These are phyloP conservation scores for Drosophila tsacasi DNA, from an alignment of 1,140 invertebrate species.

Conservation along the genomic window DNA sequence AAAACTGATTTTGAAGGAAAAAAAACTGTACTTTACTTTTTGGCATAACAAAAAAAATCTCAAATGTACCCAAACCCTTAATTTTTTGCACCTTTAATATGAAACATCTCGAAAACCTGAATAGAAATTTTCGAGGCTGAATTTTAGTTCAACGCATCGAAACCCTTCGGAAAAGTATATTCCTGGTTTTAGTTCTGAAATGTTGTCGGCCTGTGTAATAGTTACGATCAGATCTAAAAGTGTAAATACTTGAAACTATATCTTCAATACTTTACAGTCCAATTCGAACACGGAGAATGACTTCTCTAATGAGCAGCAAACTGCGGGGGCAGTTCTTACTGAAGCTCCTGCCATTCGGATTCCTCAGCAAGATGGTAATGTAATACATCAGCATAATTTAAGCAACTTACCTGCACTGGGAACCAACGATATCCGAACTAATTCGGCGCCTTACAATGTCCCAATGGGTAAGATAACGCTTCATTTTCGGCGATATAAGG, in stretches of 20 bases:
- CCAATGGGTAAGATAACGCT: not conserved
- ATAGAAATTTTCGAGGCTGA: too few species aligned
- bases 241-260: not conserved
- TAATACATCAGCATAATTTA: constrained; percentile 14
- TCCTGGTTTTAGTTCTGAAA: too few species aligned
- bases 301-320: constrained; percentile 42
- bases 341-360: constrained; percentile 41
- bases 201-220: too few species aligned
- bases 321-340: constrained; percentile 14
- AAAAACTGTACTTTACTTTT: too few species aligned
- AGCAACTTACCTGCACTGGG: constrained; percentile 27
- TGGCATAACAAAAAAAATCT: too few species aligned
- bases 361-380: constrained; percentile 32
- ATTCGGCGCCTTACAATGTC: constrained; percentile 38
- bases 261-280: constrained; percentile 30
- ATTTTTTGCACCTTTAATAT: too few species aligned
- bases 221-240: not conserved
- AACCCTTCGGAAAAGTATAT: too few species aligned
- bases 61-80: too few species aligned
- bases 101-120: too few species aligned
- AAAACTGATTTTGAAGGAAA: too few species aligned
- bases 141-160: too few species aligned
- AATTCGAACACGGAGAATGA: constrained; percentile 60
- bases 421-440: constrained; percentile 33
- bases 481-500: not conserved